Conservation (phyloP, 1,140 invertebrate species). For the Onthophagus taurus region DNA sequence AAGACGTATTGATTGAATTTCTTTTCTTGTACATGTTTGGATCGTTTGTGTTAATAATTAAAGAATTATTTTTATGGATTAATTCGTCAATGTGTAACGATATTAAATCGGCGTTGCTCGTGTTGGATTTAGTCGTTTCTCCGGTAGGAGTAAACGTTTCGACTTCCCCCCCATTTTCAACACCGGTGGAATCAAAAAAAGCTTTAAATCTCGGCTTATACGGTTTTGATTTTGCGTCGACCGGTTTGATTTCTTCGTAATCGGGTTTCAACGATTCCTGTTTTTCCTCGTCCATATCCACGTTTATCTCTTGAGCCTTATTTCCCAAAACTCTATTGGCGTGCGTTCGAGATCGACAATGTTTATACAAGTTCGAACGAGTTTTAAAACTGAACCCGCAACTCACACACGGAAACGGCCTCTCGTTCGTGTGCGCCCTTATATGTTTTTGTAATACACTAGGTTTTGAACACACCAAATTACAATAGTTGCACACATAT, state of each 20-base stretch:
- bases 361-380: conserved; percentile 88
- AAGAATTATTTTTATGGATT: conserved; percentile 33
- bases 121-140: conserved; percentile 13
- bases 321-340: conserved; percentile 43
- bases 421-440: conserved; percentile 83
- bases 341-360: conserved; percentile 72
- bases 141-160: conserved; percentile 12
- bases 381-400: conserved; percentile 93
- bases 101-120: conserved; percentile 20
- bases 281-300: conserved; percentile 43
- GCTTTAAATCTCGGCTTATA: conserved; percentile 35
- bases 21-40: conserved; percentile 24
- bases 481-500: conserved; percentile 81
- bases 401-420: conserved; percentile 78
- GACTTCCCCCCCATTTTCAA: no score
- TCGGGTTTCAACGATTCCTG: neutral
- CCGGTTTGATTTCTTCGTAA: conserved; percentile 2
- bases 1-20: conserved; percentile 7
- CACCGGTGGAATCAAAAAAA: conserved; percentile 19
- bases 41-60: conserved; percentile 26
- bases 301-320: conserved; percentile 24
- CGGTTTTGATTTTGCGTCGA: conserved; percentile 28
- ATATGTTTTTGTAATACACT: conserved; percentile 90
- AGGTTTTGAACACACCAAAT: conserved; percentile 82
- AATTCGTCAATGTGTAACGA: conserved; percentile 34